phyloP scores from a whole-genome alignment of 2,888 invertebrate genomes.

The Oasisia sp. region DNA sequence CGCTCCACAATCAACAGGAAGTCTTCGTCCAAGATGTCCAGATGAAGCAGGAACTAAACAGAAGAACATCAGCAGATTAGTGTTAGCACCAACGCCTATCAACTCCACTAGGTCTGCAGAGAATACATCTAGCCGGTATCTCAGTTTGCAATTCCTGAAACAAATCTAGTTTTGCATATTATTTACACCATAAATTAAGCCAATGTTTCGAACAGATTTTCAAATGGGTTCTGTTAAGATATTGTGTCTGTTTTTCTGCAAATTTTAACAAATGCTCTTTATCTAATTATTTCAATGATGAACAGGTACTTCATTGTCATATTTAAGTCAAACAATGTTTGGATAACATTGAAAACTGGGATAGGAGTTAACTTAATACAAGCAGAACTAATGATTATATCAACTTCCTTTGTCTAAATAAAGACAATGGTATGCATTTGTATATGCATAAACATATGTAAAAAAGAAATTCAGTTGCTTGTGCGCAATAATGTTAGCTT shows the following conservation, averaged over 20 bases:
- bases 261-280: too few species aligned
- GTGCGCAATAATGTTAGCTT: too few species aligned
- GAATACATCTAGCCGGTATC: not conserved
- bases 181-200: not conserved
- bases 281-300: too few species aligned
- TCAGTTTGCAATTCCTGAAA: not conserved
- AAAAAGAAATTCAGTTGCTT: too few species aligned
- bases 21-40: conserved; percentile 75
- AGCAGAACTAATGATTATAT: not conserved
- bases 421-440: not conserved
- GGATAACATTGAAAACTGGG: too few species aligned
- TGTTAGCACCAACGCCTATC: not conserved
- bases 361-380: too few species aligned
- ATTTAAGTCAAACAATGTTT: too few species aligned
- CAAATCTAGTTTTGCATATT: not conserved
- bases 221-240: not conserved
- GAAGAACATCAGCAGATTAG: conserved; percentile 36
- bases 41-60: conserved; percentile 79
- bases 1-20: conserved; percentile 84
- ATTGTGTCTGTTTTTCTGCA: not conserved
- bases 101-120: not conserved
- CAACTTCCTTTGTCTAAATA: not conserved
- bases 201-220: not conserved
- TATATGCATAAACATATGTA: not conserved
- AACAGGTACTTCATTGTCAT: too few species aligned